These are phyloP conservation scores for Oceanites oceanicus DNA, from an alignment of 2,113 vertebrate genomes.

Conservation along the genomic window DNA sequence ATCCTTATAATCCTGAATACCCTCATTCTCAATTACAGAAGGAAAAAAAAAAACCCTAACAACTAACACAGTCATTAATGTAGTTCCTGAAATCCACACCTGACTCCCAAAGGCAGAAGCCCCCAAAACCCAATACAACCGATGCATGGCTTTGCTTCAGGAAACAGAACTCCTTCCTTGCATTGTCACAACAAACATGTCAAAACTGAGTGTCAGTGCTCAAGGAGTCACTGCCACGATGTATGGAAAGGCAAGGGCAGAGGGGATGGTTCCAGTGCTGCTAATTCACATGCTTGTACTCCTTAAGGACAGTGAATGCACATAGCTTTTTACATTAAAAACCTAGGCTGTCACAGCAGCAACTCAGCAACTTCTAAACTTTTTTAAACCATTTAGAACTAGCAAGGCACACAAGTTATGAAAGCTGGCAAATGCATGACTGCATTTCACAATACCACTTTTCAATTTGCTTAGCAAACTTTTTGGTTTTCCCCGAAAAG, in stretches of 20 bases:
- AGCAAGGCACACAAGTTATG: background rate
- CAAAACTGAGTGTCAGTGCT: background rate
- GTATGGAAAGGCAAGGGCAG: background rate
- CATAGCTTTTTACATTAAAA: background rate
- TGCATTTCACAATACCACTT: background rate
- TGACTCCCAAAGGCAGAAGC: conserved; percentile 8
- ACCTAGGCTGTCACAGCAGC: background rate
- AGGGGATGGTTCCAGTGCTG: background rate
- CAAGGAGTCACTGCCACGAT: background rate
- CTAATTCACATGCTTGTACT: background rate
- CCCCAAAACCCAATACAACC: background rate
- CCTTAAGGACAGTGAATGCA: background rate
- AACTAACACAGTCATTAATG: background rate
- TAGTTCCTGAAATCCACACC: background rate
- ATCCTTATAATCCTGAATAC: background rate
- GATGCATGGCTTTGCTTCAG: background rate
- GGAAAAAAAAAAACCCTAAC: background rate
- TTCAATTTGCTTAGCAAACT: background rate
- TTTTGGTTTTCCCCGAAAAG: rapidly evolving
- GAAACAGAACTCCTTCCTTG: background rate
- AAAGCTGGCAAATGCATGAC: background rate
- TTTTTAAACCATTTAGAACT: background rate
- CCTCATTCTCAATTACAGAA: background rate
- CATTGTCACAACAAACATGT: background rate
- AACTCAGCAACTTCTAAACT: background rate